Evolutionary conservation across 2,888 invertebrate genomes (phyloP), one percentile per base, ranked within the genome.

Genomic region (Yponomeuta plumbellus): DNA sequence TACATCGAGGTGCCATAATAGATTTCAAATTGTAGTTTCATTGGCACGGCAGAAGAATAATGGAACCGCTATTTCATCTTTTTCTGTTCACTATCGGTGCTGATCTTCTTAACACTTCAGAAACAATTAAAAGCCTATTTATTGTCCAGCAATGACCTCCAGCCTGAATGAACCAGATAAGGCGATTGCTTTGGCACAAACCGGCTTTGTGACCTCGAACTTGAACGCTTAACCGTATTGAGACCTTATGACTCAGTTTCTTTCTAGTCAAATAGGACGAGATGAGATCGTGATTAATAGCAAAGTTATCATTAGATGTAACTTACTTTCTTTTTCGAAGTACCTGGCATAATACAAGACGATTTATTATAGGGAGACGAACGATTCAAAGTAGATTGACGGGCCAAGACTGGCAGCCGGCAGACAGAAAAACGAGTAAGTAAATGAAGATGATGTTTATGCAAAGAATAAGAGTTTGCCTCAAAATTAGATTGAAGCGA

Each of bases 171-270:
- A 59, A 22, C 21, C 59, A 59, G 59, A 59, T 59, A 23, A 21
- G 59, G 21, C 59, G 62, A 67, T 66, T 62, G 26, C 64, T 70
- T 67, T 67, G 62, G 66, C 59, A 17, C 26, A 57, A 66, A 64
- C 66, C 63, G 66, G 71, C 68, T 67, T 70, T 66, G 67, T 69
- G 69, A 69, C 71, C 69, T 64, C 69, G 52, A 67, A 59, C 59
- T 17, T 66, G 56, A 64, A 64, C 23, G 58, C 21, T 23, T 68
- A 70, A 68, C 69, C 66, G 70, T 69, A 67, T 61, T 34, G 34
- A 57, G 68, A 68, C 66, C 69, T 68, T 66, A 57, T 56, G 66
- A 66, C 26, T 52, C 67, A 67, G 17, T 52, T 34, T 34, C 34
- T 34, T 34, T 34, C 34, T 34, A 34, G 44, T 13, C 44, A 52